Base-by-base conservation (phyloP, 2,113 vertebrate genomes). In the Tinamus guttatus region DNA sequence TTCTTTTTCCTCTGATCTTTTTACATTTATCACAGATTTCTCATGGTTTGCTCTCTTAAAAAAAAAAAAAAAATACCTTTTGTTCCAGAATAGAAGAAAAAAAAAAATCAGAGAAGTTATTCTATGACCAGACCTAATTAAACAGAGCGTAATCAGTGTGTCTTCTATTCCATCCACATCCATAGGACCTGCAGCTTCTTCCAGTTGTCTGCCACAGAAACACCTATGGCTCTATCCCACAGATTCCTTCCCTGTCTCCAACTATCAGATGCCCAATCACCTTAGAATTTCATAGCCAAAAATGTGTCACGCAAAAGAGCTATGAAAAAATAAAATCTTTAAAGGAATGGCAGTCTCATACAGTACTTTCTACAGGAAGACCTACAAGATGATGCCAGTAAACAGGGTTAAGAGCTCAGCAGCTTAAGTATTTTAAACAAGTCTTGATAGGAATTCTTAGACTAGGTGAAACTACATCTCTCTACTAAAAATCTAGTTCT, bases 391-490 rank as follows among this genome's bases (percentile, higher is more conserved):
- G 63, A 81, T 25, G 65, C 22, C 25, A 90, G 49, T 74, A 69
- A 58, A 40, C 43, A 76, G 38, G 41, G 74, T 58, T 76, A 90
- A 34, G 34, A 94, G 36, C 71, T 81, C 60, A 93, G 69, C 5
- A 56, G 62, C 47, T 63, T 24, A 62, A 77, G 40, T 52, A 43
- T 38, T 82, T 81, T 41, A 58, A 78, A 60, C 43, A 73, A 67
- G 43, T 52, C 70, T 90, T 79, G n/a, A 54, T 14, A 87, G 32
- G 30, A 90, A 49, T 81, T 89, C 87, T 85, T 34, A 91, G 32
- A n/a, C 15, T 28, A 65, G 63, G 63, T 63, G 58, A 87, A 95
- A 70, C 27, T 75, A 21, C 8, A 30, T 75, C 60, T 67, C 24
- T 54, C 38, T 45, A n/a, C n/a, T 45, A 63, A 85, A 85, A 91